Percentiles rank a stretch among this genome's conserved stretches.
phyloP scores from a whole-genome alignment of 1,140 invertebrate species.

The Caenorhabditis elegans region WBcel235 BX284604.4:12334001-12334500 shows the following conservation, averaged over 20 bases:
- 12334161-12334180: background rate
- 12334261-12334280: background rate
- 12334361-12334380: background rate
- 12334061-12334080: background rate
- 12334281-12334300: background rate
- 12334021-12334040: conserved; percentile 31
- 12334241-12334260: background rate
- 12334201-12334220: background rate
- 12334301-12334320: no score
- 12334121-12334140: background rate
- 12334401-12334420: conserved; percentile 14
- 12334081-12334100: conserved; percentile 50
- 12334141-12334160: background rate
- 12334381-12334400: background rate
- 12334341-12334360: background rate
- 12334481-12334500: background rate
- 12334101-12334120: conserved; percentile 29
- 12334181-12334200: background rate
- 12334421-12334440: background rate
- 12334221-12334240: conserved; percentile 8
- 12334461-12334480: background rate
- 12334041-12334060: conserved; percentile 38
- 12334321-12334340: no score
- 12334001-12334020: conserved; percentile 35
- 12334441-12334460: background rate